Evolutionary conservation across 2,113 vertebrate species (phyloP).

Genomic region (Gobiocypris rarus): DNA sequence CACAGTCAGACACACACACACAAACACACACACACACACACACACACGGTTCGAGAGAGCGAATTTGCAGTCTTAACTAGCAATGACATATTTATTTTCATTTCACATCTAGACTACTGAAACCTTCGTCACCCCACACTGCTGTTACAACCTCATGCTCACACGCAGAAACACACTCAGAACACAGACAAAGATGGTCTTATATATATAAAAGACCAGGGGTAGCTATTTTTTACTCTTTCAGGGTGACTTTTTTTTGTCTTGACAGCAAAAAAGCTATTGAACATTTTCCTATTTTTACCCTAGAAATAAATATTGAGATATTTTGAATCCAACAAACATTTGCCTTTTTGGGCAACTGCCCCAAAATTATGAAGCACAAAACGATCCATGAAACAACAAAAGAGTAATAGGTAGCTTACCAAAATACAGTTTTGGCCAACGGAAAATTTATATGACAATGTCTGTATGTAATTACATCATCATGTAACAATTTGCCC

Average conservation of each 20-base stretch:
- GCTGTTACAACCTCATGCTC: background rate
- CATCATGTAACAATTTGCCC: background rate
- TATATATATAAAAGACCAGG: too few relatives aligned
- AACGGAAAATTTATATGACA: background rate
- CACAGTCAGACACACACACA: background rate
- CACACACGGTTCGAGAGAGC: background rate
- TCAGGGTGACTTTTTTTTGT: background rate
- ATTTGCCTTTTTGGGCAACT: background rate
- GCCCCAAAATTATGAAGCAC: background rate
- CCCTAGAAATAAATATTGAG: background rate
- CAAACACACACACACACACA: conserved; percentile 37
- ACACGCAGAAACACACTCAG: conserved; percentile 52
- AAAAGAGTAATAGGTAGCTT: background rate
- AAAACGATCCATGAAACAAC: background rate
- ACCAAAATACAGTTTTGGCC: background rate
- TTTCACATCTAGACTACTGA: conserved; percentile 78
- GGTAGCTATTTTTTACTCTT: background rate
- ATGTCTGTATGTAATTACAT: background rate
- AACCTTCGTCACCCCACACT: conserved; percentile 58
- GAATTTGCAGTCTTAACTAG: conserved; percentile 23
- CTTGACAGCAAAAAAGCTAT: background rate
- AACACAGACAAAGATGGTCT: conserved; percentile 13
- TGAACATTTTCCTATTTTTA: background rate
- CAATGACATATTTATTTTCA: conserved; percentile 77
- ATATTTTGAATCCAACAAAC: background rate